phyloP scores from a whole-genome alignment of 2,888 invertebrate genomes.

The Molorchus minor region DNA sequence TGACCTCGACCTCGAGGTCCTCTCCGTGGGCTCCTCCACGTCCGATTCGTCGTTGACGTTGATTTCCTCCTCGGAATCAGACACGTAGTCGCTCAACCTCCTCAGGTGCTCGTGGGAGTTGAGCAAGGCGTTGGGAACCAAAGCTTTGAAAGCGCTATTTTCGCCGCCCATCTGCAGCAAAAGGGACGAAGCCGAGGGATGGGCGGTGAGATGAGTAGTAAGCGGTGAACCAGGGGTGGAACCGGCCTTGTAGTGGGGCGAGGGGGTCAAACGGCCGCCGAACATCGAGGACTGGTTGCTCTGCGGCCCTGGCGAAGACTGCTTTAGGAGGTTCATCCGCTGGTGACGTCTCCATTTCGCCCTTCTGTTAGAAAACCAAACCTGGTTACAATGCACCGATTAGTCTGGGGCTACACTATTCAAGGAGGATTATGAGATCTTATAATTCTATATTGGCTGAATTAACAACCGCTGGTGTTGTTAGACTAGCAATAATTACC shows the following conservation, averaged over 20 bases:
- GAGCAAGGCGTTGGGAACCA: conserved; percentile 70
- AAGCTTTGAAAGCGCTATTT: conserved; percentile 86
- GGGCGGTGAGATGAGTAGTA: conserved; percentile 64
- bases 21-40: conserved; percentile 65
- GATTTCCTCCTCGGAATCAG: conserved; percentile 81
- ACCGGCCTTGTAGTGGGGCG: conserved; percentile 69
- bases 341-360: conserved; percentile 98
- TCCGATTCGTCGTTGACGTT: conserved; percentile 85
- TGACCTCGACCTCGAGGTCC: conserved; percentile 63
- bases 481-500: no score
- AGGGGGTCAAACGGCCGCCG: conserved; percentile 63
- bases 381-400: conserved; percentile 72
- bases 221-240: conserved; percentile 73
- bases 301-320: conserved; percentile 65
- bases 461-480: no score
- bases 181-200: conserved; percentile 58
- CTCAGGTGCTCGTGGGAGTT: conserved; percentile 68
- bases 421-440: conserved; percentile 10
- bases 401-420: conserved; percentile 28
- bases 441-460: conserved; percentile 16
- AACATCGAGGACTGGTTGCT: conserved; percentile 58
- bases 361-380: conserved; percentile 99
- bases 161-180: conserved; percentile 82
- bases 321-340: conserved; percentile 91
- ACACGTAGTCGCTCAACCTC: conserved; percentile 65